Evolutionary conservation across 2,888 invertebrate species (phyloP), one percentile per base, ranked within the genome.

Genomic region (Nudaria mundana): DNA sequence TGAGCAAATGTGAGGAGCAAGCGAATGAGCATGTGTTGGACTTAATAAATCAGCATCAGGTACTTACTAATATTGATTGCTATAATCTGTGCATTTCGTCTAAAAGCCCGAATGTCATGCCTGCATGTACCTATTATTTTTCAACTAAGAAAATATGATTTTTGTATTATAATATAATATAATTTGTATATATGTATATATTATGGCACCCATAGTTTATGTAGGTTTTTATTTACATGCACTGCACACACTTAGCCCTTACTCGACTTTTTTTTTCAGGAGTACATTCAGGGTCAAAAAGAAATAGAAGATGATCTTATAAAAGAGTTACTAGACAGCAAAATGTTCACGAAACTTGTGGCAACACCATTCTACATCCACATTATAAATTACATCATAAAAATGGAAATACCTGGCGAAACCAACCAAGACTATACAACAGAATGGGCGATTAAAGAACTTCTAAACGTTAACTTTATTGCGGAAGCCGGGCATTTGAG

Each of bases 401-500:
- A 52, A 22, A 48, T 49, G 10, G 68, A 72, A 23, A 22, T 13
- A 1, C 14, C 37, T 4, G 49, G 44, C 1, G 75, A 73, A 2
- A 48, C 56, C 1, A 25, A 43, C 0, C 44, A 32, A 7, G 14
- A 14, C 0, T 85, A 84, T 51, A 68, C 74, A 0, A 54, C 76
- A 1, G 39, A 66, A 6, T 81, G 83, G 85, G 83, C 86, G 0
- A 63, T 68, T 2, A 34, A 35, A 0, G 72, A 81, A 44, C 71
- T 89, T 0, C 26, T 70, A 1, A 62, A 65, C 13, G 80, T 77
- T 0, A 70, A 75, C 29, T 76, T 60, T 31, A 32, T 71, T 1
- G 81, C 87, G 0, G 89, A 89, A 42, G 88, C 86, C 0, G 89
- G 89, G 1, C 77, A 84, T 31, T 49, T 89, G 0, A 67, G 73